A percentile compares a stretch with the other conserved stretches of the same genome.
These are phyloP conservation scores for Scomber colias DNA, from an alignment of 2,113 vertebrate species.

Conservation along the genomic window DNA sequence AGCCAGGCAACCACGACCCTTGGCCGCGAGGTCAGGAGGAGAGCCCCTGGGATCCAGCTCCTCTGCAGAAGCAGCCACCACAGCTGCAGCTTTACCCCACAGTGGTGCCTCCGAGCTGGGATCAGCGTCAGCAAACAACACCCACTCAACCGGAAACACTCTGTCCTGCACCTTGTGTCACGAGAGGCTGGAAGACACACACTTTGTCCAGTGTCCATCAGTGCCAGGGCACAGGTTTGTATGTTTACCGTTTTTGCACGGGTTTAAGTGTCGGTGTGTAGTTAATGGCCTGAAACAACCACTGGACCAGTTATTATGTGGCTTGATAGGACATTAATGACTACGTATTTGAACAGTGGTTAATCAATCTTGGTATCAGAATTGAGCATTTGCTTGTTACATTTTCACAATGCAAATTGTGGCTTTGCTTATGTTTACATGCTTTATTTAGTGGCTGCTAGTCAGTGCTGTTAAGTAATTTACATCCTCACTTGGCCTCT, in stretches of 20 bases:
- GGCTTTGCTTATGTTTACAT: not conserved
- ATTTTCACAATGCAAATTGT: too few relatives aligned
- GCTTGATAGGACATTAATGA: too few relatives aligned
- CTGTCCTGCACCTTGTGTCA: conserved; percentile 92
- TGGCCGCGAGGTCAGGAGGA: conserved; percentile 84
- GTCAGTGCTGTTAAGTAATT: not conserved
- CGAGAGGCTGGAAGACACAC: conserved; percentile 90
- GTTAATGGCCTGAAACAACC: not conserved
- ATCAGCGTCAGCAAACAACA: conserved; percentile 67
- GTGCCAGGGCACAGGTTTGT: conserved; percentile 87
- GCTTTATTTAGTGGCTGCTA: not conserved
- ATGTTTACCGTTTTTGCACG: not conserved
- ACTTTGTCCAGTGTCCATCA: conserved; percentile 92
- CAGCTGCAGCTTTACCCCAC: conserved; percentile 75
- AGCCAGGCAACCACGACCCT: conserved; percentile 83
- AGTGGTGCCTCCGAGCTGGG: conserved; percentile 79
- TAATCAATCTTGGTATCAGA: not conserved
- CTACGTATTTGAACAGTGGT: not conserved
- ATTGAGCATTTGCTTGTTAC: too few relatives aligned
- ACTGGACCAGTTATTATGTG: not conserved
- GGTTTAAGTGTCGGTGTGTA: fast-evolving
- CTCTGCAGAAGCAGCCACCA: conserved; percentile 71
- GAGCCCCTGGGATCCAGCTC: conserved; percentile 81
- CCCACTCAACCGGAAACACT: conserved; percentile 79
- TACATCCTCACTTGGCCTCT: not conserved